phyloP scores from a whole-genome alignment of 2,113 vertebrate species.

The Grallaria varia region DNA sequence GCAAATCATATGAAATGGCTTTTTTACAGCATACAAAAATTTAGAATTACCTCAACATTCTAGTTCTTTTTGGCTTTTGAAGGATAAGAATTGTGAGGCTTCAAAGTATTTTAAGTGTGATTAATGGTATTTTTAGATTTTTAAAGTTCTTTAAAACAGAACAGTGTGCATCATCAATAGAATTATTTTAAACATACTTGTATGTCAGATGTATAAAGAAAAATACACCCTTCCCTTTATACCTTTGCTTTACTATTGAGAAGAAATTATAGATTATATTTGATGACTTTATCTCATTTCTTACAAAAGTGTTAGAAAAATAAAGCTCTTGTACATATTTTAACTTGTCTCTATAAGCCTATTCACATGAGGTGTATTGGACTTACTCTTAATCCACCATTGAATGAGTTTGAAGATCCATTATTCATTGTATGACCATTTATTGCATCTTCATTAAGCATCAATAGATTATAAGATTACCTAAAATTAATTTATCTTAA shows the following conservation, averaged over 20 bases:
- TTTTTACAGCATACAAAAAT: not conserved
- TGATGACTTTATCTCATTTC: not conserved
- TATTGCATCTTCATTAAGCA: not conserved
- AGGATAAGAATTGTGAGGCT: not conserved
- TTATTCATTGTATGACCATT: not conserved
- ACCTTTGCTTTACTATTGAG: not conserved
- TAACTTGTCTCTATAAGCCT: not conserved
- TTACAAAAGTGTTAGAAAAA: not conserved
- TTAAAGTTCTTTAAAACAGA: not conserved
- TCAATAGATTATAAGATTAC: not conserved
- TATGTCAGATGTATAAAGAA: not conserved
- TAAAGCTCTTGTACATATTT: not conserved
- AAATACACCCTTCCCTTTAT: not conserved
- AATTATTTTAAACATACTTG: not conserved
- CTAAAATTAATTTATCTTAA: not conserved
- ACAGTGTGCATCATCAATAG: not conserved
- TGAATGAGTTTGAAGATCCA: not conserved
- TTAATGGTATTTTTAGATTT: not conserved
- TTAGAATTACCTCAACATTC: not conserved
- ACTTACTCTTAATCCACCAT: not conserved
- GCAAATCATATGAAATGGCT: not conserved
- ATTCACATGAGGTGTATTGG: not conserved
- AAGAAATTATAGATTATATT: not conserved
- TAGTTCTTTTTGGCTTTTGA: not conserved
- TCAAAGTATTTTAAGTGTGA: not conserved